A percentile compares a stretch with the other conserved stretches of the same genome.
These are phyloP conservation scores for Steinernema hermaphroditum DNA, from an alignment of 2,888 invertebrate species.

Conservation along the genomic window DNA sequence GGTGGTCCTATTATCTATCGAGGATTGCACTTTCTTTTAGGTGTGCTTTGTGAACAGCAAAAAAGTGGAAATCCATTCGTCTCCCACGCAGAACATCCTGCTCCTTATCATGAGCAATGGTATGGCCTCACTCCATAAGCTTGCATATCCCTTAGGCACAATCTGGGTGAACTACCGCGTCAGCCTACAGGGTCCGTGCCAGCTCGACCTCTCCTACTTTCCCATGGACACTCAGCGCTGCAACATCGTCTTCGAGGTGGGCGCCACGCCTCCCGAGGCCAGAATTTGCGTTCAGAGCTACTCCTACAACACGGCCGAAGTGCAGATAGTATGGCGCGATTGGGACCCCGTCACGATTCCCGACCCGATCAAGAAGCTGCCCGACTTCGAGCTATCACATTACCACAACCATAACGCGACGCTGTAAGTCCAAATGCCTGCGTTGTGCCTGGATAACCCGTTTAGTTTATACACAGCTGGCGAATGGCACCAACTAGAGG, in stretches of 20 bases:
- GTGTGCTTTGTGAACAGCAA: conserved; percentile 66
- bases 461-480: conserved; percentile 66
- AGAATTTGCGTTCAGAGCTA: conserved; percentile 54
- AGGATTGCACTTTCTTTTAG: conserved; percentile 9
- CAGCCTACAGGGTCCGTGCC: conserved; percentile 59
- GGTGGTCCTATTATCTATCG: no score
- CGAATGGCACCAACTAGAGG: conserved; percentile 56
- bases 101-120: conserved; percentile 66
- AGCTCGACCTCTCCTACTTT: conserved; percentile 58
- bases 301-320: conserved; percentile 66
- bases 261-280: no score
- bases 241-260: conserved; percentile 64
- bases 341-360: conserved; percentile 66
- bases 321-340: conserved; percentile 65
- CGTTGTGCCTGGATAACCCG: no score
- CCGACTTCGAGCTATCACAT: conserved; percentile 64
- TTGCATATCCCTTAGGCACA: conserved; percentile 47
- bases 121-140: conserved; percentile 36
- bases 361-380: conserved; percentile 63
- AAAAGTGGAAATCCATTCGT: conserved; percentile 65
- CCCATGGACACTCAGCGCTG: conserved; percentile 66
- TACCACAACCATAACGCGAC: conserved; percentile 57
- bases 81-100: conserved; percentile 64
- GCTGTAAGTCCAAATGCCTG: no score
- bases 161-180: conserved; percentile 63